phyloP scores from a whole-genome alignment of 2,888 invertebrate species.

The Cephus nigrinus region DNA sequence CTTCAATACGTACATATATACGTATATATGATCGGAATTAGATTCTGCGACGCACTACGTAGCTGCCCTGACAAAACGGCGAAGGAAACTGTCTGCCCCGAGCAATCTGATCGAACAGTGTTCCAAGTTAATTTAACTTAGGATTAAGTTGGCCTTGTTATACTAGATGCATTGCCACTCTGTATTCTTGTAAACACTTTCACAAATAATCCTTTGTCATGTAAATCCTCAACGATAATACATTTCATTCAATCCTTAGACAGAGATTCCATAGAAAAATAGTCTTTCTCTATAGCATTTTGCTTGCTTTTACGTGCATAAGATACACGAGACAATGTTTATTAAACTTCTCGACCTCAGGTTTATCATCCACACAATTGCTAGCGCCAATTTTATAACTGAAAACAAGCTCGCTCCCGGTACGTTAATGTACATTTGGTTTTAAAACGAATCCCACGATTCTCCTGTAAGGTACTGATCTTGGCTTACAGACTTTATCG shows the following conservation, averaged over 20 bases:
- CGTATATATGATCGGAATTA: background rate
- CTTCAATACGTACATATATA: background rate
- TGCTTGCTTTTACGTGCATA: background rate
- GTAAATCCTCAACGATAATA: background rate
- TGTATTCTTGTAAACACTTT: background rate
- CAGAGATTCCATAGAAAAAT: background rate
- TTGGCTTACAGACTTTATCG: background rate
- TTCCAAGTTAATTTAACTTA: background rate
- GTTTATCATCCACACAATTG: background rate
- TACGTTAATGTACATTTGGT: background rate
- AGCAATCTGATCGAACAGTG: background rate
- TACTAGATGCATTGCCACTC: background rate
- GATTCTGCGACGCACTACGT: background rate
- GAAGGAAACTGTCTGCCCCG: background rate
- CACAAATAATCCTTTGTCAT: constrained; percentile 1
- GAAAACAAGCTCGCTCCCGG: too few relatives aligned
- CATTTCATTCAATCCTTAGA: background rate
- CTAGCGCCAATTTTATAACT: too few relatives aligned
- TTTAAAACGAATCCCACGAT: background rate
- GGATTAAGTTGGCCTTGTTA: background rate
- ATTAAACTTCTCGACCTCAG: background rate
- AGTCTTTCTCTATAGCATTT: background rate
- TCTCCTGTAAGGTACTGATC: background rate
- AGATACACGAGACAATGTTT: too few relatives aligned
- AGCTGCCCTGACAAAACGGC: background rate